Base-by-base conservation (phyloP, 2,113 vertebrate species). In the Strigops habroptila region DNA sequence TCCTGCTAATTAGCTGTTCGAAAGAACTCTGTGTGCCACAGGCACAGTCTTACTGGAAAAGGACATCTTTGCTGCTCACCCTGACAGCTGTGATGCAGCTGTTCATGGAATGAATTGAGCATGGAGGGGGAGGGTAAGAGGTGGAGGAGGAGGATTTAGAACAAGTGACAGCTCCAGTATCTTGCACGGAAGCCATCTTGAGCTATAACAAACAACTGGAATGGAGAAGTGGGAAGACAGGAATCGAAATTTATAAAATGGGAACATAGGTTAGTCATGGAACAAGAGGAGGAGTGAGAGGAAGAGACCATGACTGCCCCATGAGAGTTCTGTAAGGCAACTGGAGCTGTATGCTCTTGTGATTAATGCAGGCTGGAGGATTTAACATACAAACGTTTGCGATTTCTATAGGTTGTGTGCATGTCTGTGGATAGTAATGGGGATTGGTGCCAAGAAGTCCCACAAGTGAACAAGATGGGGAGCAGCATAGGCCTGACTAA, bases 1-100 rank as follows among this genome's bases (percentile, higher is more conserved):
- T 97, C 96, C 97, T 81, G 48, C 98, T 99, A 99, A 99, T 99
- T 99, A 99, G 98, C 97, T 98, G 97, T 98, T 98, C 83, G 97
- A 98, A 97, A 95, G 95, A 98, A 97, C 97, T 98, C 94, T 96
- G 90, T 98, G 98, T 97, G 97, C 98, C 98, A 98, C 98, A 97
- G 98, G 96, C 97, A 91, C 79, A 95, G 64, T 92, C 96, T 97
- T 98, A 98, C 98, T 94, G 87, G 97, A 97, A 97, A 96, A 96
- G 97, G 98, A 97, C 98, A 96, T 97, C 97, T 97, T 98, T 97
- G 96, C 97, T 49, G 30, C 95, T 98, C 96, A 80, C 74, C 82
- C 79, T 98, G 98, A 98, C 97, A 98, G 96, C 93, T 97, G 93
- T 86, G 96, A 90, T 97, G 91, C 96, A 95, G 96, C 93, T 96